phyloP scores from a whole-genome alignment of 2,113 vertebrate genomes.

The Sturnus vulgaris region DNA sequence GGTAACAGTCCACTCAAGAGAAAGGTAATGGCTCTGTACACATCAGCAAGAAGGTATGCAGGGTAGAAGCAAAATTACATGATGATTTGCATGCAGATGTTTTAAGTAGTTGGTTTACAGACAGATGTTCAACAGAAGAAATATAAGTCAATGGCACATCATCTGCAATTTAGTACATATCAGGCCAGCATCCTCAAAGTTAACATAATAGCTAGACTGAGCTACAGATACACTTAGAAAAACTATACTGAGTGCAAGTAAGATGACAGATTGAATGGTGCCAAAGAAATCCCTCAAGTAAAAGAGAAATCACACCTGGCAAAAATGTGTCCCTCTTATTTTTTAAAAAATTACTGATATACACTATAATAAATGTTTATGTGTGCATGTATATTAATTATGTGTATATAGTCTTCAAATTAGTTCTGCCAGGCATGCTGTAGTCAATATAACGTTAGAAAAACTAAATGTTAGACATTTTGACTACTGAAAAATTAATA shows the following conservation, averaged over 20 bases:
- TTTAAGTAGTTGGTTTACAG: not conserved
- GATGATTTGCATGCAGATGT: not conserved
- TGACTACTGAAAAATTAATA: not conserved
- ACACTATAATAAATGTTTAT: not conserved
- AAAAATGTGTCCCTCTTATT: not conserved
- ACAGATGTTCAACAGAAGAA: not conserved
- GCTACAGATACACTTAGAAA: not conserved
- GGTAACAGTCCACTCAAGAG: not conserved
- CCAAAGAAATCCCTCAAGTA: not conserved
- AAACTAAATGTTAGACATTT: not conserved
- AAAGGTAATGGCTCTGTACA: not conserved
- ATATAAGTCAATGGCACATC: not conserved
- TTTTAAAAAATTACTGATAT: not conserved
- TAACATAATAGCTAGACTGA: not conserved
- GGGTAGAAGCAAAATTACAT: not conserved
- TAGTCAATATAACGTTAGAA: not conserved
- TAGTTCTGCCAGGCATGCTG: not conserved
- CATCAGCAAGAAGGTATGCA: not conserved
- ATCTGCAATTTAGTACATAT: not conserved
- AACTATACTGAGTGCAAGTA: not conserved
- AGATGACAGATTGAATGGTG: not conserved
- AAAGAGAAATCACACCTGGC: not conserved
- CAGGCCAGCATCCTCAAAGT: not conserved
- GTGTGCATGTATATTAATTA: not conserved
- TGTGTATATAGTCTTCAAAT: not conserved